Base-by-base conservation (phyloP, 2,888 invertebrate species). In the Pilophorus perplexus region DNA sequence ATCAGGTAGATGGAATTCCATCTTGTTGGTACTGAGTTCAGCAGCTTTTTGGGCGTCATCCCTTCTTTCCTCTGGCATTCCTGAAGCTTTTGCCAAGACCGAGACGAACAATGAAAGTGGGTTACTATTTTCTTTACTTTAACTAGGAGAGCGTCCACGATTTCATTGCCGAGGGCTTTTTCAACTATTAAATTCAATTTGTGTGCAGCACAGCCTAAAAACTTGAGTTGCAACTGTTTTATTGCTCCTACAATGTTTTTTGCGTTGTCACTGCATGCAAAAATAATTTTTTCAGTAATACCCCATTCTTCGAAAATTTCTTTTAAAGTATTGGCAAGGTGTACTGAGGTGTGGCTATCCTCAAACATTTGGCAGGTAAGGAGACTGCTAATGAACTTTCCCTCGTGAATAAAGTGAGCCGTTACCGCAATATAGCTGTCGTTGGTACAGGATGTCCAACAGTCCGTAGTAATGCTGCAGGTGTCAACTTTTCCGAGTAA, bases 401-500 rank as follows among this genome's bases (percentile, higher is more conserved):
- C 37, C 12, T 55, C 25, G 20, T 20, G 16, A 55, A 55, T 55
- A 16, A 55, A 55, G 20, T 55, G 33, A 6, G 12, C 55, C 4
- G 55, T 55, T 10, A 37, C 14, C 10, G 55, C 55, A 2, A 55
- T 55, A 16, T 55, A 55, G 8, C 55, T 37, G 37, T 55, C 55
- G 12, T 54, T 14, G 12, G n/a, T 28, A 12, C 54, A 18, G 2
- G 64, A 64, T n/a, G 64, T 48, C 64, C 64, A 64, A 14, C 64
- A 64, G 33, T 64, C 64, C 14, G 64, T 64, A n/a, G 52, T 64
- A 25, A 64, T 23, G 22, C 64, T 55, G 14, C 54, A 18, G 2
- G 2, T 57, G 2, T 2, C 16, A 2, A 5, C 57, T 38, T 40
- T 57, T 38, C 25, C 12, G 12, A 52, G 28, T 12, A 57, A 40